Conservation (phyloP, 2,797 vertebrate species). For the Pogonophryne albipinna region DNA sequence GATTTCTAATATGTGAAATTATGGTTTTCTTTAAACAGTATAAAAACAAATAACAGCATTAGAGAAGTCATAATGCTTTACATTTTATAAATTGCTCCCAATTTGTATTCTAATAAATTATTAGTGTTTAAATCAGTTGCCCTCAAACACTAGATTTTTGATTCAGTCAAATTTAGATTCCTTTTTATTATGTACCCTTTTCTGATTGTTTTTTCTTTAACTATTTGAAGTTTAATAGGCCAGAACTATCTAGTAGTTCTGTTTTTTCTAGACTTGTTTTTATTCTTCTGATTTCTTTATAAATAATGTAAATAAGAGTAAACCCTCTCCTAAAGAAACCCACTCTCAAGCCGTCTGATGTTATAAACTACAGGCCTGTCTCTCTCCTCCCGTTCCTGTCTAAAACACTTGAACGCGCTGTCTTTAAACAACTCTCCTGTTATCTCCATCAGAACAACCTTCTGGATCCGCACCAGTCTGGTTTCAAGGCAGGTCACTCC, state of each 20-base stretch:
- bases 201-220: not conserved
- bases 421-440: too few relatives aligned
- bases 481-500: too few relatives aligned
- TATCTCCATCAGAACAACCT: too few relatives aligned
- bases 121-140: not conserved
- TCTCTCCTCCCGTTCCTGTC: too few relatives aligned
- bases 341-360: too few relatives aligned
- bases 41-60: constrained; percentile 1
- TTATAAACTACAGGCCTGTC: too few relatives aligned
- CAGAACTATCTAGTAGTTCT: not conserved
- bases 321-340: too few relatives aligned
- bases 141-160: not conserved
- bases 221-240: not conserved
- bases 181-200: not conserved
- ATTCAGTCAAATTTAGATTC: not conserved
- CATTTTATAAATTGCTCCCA: not conserved
- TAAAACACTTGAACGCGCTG: too few relatives aligned
- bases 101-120: not conserved
- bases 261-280: too few relatives aligned
- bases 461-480: too few relatives aligned
- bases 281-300: too few relatives aligned
- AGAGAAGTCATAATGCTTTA: not conserved
- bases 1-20: constrained; percentile 38
- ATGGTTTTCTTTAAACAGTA: constrained; percentile 38
- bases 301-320: too few relatives aligned